Evolutionary conservation across 2,113 vertebrate genomes (phyloP).

Genomic region (Castor canadensis): DNA sequence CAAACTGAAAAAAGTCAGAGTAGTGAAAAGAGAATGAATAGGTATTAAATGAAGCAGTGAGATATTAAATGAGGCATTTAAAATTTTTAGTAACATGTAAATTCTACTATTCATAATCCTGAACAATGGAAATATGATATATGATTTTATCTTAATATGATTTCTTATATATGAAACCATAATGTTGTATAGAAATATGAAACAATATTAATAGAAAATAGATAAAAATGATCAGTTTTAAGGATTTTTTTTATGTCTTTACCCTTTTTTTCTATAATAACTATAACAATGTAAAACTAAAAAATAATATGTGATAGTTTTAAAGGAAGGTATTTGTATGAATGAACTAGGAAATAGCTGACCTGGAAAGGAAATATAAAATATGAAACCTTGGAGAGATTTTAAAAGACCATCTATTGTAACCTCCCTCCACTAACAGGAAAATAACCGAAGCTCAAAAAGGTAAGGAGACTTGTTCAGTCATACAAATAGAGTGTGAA

Average conservation of each 20-base stretch:
- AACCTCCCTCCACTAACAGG: neutral
- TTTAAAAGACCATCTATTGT: neutral
- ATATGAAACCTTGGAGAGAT: neutral
- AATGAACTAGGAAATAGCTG: neutral
- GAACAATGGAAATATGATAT: neutral
- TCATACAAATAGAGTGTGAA: neutral
- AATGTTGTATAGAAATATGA: neutral
- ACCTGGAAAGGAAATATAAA: neutral
- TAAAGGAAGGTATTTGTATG: neutral
- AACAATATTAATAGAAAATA: neutral
- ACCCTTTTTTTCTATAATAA: neutral
- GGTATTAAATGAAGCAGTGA: neutral
- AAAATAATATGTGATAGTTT: neutral
- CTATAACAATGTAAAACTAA: neutral
- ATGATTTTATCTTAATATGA: neutral
- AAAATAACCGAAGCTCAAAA: neutral
- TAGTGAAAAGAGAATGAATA: neutral
- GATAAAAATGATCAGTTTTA: neutral
- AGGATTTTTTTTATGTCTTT: neutral
- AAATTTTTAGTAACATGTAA: neutral
- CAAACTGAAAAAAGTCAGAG: too few relatives aligned
- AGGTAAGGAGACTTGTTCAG: neutral
- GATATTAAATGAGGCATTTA: neutral
- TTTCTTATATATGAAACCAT: neutral
- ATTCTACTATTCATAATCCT: neutral